Conservation (phyloP, 1,140 invertebrate genomes). For the Leptinotarsa undecemlineata region DNA sequence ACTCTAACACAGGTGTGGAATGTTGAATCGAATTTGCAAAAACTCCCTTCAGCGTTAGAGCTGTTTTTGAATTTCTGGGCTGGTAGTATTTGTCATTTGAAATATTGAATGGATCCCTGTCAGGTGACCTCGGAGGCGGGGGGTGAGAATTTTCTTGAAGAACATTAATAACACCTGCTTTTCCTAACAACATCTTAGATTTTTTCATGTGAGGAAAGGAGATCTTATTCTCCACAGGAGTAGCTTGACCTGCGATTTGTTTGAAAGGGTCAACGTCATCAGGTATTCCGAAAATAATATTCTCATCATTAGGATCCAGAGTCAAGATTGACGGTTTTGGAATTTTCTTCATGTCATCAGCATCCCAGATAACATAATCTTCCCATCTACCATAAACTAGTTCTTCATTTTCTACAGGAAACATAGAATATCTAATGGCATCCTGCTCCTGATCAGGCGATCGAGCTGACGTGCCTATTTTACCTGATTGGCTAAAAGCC, state of each 20-base stretch:
- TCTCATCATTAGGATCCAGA: conserved; percentile 97
- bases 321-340: conserved; percentile 94
- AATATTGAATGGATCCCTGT: conserved; percentile 96
- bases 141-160: conserved; percentile 88
- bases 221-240: conserved; percentile 84
- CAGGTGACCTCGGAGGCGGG: conserved; percentile 84
- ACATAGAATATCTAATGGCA: conserved; percentile 93
- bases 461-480: conserved; percentile 56
- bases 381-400: conserved; percentile 77
- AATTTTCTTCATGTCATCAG: conserved; percentile 82
- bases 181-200: conserved; percentile 93
- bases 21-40: conserved; percentile 91
- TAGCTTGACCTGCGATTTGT: conserved; percentile 62
- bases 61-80: conserved; percentile 80
- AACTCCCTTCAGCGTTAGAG: conserved; percentile 75
- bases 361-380: conserved; percentile 80
- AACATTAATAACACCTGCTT: conserved; percentile 94
- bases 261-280: conserved; percentile 73
- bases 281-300: conserved; percentile 92
- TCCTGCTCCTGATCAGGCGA: conserved; percentile 60
- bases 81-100: conserved; percentile 98
- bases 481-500: conserved; percentile 86
- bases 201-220: conserved; percentile 94
- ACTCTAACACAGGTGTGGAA: conserved; percentile 94
- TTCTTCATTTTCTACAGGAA: conserved; percentile 96